These are phyloP conservation scores for Pheosia tremula DNA, from an alignment of 2,888 invertebrate species.

Conservation along the genomic window DNA sequence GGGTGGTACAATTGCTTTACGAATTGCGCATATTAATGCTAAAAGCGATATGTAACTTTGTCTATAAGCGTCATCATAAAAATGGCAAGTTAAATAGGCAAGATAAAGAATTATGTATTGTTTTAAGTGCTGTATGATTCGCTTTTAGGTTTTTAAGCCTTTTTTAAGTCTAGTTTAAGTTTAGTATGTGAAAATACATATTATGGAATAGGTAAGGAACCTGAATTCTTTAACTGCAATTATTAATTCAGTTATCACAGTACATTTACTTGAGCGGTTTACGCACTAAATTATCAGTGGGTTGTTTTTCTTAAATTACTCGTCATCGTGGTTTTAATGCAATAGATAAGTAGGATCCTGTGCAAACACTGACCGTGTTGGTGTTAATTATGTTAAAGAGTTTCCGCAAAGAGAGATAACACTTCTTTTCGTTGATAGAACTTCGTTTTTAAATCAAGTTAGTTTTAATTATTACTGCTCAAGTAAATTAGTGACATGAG, in stretches of 20 bases:
- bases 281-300: conserved; percentile 10
- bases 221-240: neutral
- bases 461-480: no score
- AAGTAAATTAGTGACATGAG: no score
- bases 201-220: no score
- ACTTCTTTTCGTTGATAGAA: no score
- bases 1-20: conserved; percentile 24
- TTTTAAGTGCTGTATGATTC: no score
- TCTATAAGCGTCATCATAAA: no score
- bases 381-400: conserved; percentile 1
- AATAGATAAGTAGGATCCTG: conserved; percentile 11
- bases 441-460: no score
- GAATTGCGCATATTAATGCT: conserved; percentile 21
- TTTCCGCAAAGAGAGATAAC: neutral
- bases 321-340: conserved; percentile 8
- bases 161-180: no score
- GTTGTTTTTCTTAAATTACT: conserved; percentile 37
- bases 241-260: neutral
- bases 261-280: neutral
- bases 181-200: no score
- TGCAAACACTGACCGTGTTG: conserved; percentile 18
- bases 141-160: no score
- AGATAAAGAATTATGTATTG: no score
- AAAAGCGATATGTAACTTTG: conserved; percentile 6
- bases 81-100: no score